Evolutionary conservation across 92 coral and sea anemone genomes (phyloP), one percentile per base, ranked within the genome.

Genomic region (Metridium senile): DNA sequence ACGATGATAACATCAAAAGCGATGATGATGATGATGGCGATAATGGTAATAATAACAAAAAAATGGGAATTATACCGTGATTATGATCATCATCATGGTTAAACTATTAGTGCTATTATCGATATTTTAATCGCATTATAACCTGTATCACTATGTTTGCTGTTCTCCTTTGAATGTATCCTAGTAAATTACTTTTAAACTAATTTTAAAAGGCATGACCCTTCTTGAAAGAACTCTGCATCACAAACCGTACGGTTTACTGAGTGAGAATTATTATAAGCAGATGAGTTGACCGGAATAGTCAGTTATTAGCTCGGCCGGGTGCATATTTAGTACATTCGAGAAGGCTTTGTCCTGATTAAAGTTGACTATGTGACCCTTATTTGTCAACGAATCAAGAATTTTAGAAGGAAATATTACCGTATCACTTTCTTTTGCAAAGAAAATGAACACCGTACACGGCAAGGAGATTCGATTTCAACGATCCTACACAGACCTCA

Each of bases 371-470:
- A 22, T 61, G 23, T 23, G 30, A 61, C 31, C 66, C 33, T 61
- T 8, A 26, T 26, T 54, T 61, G 66, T 61, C 66, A 61, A 22
- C 66, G 19, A 61, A 61, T 61, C 33, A 61, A 61, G 66, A 61
- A 61, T 61, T 9, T 23, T 61, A 54, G 30, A 54, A 22, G 66
- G 31, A 61, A 61, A 61, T 61, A 61, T 26, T 1, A 26, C 31
- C 29, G 66, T 54, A 61, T 61, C 66, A 61, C 29, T 61, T 61
- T 61, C 66, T 22, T 9, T 1, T 6, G 66, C 17, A 22, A 61
- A 22, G 61, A 61, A 61, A 61, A 61, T 21, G 66, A 26, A 61
- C 28, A 13, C 66, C 33, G 7, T 61, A 6, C 29, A 61, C 33
- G 26, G 17, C 26, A 54, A 17, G n/a, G 19, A 23, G 66, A 22